Evolutionary conservation across 2,113 vertebrate genomes (phyloP).

Genomic region (Athene cunicularia): DNA sequence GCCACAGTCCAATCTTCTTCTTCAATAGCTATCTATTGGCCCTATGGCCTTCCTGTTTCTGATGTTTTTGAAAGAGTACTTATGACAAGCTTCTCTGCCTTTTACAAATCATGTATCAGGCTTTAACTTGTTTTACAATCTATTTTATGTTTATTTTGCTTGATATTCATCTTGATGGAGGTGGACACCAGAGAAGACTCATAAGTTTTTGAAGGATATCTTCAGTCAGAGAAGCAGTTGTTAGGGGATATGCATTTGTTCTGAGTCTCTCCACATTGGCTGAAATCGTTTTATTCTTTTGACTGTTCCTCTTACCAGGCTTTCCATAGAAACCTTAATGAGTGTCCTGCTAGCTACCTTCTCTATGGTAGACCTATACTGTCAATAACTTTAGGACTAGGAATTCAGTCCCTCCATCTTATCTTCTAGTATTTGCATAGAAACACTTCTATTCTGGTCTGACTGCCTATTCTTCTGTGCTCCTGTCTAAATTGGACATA

Average conservation of each 20-base stretch:
- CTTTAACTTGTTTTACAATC: neutral
- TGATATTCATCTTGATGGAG: neutral
- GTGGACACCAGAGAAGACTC: too few relatives aligned
- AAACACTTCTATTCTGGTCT: neutral
- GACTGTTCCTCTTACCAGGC: neutral
- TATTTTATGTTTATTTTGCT: neutral
- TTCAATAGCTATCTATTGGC: too few relatives aligned
- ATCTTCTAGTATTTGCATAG: neutral
- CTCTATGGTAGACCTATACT: neutral
- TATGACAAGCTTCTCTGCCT: neutral
- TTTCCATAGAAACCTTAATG: neutral
- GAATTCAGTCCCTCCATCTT: neutral
- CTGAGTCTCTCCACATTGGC: neutral
- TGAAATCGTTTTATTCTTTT: neutral
- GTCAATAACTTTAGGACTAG: neutral
- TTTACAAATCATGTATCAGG: neutral
- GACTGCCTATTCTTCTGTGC: neutral
- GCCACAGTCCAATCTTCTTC: neutral
- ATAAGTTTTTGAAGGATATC: neutral
- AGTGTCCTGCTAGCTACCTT: neutral
- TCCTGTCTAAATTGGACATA: neutral
- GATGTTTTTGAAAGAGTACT: neutral
- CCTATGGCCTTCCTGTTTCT: neutral
- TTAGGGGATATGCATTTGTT: neutral
- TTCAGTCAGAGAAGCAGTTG: neutral